Base-by-base conservation (phyloP, 2,797 vertebrate species). In the Amazona ochrocephala region DNA sequence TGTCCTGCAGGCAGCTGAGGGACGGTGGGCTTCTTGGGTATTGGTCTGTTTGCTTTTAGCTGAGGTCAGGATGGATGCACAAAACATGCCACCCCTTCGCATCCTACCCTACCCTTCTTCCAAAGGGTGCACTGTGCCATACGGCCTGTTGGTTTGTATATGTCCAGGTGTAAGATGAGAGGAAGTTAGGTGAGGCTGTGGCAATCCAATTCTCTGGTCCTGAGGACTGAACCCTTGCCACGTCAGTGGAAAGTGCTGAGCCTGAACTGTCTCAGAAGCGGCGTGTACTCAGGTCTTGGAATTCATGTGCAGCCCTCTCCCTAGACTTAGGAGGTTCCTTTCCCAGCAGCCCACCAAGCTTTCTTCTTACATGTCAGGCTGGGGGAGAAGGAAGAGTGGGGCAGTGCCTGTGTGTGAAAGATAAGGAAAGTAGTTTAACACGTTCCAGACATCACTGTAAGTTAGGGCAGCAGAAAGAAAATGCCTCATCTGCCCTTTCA, bases 351-450 rank as follows among this genome's bases (percentile, higher is more conserved):
- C 10, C 44, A 19, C n/a, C 9, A 5, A 27, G 48, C 18, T 50
- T 26, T 12, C n/a, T 53, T 21, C n/a, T 70, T 23, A 2, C 1
- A 0, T 23, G 20, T 15, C 23, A 22, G 82, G 37, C 68, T 64
- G 44, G 42, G 50, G 60, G 37, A 76, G 60, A 85, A 72, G 86
- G 89, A 85, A 78, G 53, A 92, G 62, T 3, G 0, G 7, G 45
- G 51, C 64, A 48, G 24, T 5, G 5, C 4, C 29, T 95, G 90
- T 50, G 41, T 19, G 22, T 41, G 53, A 61, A 68, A 93, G 92
- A 95, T 97, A 95, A 95, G 82, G 29, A 70, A 44, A 75, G 73
- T 34, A 58, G 53, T 54, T 68, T 17, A 81, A 5, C 80, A 3
- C 73, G 94, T 85, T 12, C 24, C 50, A 37, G 75, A 27, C 81